Conservation (phyloP, 1,140 invertebrate genomes). For the Andricus grossulariae region DNA sequence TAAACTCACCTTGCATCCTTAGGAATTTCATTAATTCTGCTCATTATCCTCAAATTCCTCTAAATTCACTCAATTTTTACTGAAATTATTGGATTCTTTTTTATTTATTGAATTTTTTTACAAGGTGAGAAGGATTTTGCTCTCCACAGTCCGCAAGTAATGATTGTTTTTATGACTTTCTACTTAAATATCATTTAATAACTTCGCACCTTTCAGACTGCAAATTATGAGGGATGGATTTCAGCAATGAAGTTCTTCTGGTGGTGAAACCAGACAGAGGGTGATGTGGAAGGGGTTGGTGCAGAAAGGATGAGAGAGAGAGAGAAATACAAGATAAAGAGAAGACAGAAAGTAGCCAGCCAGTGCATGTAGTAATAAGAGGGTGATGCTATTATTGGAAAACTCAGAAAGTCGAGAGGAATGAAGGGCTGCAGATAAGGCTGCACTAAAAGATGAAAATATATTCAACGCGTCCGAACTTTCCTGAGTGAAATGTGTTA, state of each 20-base stretch:
- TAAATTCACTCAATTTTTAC: too few relatives aligned
- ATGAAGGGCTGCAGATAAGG: too few relatives aligned
- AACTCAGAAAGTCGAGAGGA: too few relatives aligned
- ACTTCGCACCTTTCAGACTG: conserved; percentile 15
- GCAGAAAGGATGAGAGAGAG: neutral
- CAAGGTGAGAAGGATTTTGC: neutral
- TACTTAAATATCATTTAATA: conserved; percentile 27
- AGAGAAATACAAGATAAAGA: neutral
- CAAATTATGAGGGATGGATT: conserved; percentile 23
- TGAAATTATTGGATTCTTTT: too few relatives aligned
- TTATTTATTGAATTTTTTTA: too few relatives aligned
- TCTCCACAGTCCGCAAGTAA: neutral
- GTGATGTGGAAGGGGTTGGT: conserved; percentile 7
- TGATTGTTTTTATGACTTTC: conserved; percentile 18
- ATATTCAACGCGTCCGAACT: too few relatives aligned
- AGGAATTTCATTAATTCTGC: too few relatives aligned
- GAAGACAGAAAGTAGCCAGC: neutral
- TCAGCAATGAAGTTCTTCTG: conserved; percentile 19
- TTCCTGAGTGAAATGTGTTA: too few relatives aligned
- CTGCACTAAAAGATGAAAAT: too few relatives aligned
- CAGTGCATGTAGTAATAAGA: neutral
- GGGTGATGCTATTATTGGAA: too few relatives aligned
- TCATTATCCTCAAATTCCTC: too few relatives aligned
- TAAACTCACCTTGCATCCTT: too few relatives aligned
- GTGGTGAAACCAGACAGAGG: conserved; percentile 19